These are phyloP conservation scores for Drosophila cognata DNA, from an alignment of 2,888 invertebrate genomes.

Conservation along the genomic window DNA sequence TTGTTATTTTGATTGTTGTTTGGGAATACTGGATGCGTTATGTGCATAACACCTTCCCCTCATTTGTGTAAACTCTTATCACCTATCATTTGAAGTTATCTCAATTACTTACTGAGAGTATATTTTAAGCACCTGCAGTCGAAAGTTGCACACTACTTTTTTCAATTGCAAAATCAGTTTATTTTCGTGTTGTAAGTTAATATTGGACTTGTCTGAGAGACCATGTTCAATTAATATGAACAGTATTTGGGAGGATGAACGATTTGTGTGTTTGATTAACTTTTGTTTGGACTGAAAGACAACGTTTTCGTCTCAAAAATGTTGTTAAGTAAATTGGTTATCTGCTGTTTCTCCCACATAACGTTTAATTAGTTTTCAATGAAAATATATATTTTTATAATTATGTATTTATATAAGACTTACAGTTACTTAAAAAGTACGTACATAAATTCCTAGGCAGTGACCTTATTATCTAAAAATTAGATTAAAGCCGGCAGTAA, in stretches of 20 bases:
- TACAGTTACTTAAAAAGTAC: not conserved
- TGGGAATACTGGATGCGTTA: not conserved
- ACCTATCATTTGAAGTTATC: not conserved
- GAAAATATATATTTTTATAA: not conserved
- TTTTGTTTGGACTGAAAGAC: not conserved
- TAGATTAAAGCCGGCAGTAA: no score
- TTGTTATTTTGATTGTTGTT: not conserved
- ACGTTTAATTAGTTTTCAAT: not conserved
- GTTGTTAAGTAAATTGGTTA: constrained; percentile 2
- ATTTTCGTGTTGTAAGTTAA: not conserved
- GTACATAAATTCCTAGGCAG: not conserved
- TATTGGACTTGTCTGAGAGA: not conserved
- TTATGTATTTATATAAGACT: not conserved
- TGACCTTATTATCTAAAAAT: not conserved
- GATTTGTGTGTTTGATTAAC: not conserved
- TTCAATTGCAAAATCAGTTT: not conserved
- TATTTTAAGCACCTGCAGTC: not conserved
- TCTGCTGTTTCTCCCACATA: not conserved
- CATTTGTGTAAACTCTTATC: not conserved
- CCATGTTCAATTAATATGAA: constrained; percentile 4
- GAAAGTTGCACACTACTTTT: not conserved
- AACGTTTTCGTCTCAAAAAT: not conserved
- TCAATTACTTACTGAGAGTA: not conserved
- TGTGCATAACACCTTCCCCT: not conserved
- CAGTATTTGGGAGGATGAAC: constrained; percentile 14